These are phyloP conservation scores for Diplodus sargus DNA, from an alignment of 2,797 vertebrate species.

Conservation along the genomic window DNA sequence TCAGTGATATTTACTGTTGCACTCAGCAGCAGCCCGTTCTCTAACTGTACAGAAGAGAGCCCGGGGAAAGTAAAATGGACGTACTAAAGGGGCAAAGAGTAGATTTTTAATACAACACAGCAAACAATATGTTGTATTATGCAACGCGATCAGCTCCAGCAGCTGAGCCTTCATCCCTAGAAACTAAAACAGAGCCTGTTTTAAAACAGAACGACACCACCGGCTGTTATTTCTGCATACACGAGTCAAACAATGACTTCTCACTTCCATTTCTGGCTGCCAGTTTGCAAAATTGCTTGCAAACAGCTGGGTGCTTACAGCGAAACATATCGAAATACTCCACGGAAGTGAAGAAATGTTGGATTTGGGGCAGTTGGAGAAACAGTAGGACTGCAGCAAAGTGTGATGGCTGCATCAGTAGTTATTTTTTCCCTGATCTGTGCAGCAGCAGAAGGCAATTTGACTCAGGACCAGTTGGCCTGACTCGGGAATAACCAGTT, in stretches of 20 bases:
- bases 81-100: background rate
- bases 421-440: constrained; percentile 55
- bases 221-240: background rate
- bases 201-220: background rate
- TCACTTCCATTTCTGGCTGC: background rate
- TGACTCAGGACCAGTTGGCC: constrained; percentile 72
- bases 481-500: constrained; percentile 66
- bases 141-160: no score
- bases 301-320: background rate
- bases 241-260: background rate
- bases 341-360: background rate
- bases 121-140: background rate
- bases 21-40: background rate
- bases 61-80: background rate
- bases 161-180: background rate
- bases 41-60: background rate
- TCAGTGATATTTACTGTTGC: constrained; percentile 23
- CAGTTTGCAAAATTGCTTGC: background rate
- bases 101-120: background rate
- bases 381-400: constrained; percentile 19
- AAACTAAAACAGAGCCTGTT: background rate
- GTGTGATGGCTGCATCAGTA: constrained; percentile 28
- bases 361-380: constrained; percentile 23
- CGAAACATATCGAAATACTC: background rate
- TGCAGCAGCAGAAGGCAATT: constrained; percentile 61